phyloP scores from a whole-genome alignment of 2,888 invertebrate species.

The Eudiplozoon nipponicum region DNA sequence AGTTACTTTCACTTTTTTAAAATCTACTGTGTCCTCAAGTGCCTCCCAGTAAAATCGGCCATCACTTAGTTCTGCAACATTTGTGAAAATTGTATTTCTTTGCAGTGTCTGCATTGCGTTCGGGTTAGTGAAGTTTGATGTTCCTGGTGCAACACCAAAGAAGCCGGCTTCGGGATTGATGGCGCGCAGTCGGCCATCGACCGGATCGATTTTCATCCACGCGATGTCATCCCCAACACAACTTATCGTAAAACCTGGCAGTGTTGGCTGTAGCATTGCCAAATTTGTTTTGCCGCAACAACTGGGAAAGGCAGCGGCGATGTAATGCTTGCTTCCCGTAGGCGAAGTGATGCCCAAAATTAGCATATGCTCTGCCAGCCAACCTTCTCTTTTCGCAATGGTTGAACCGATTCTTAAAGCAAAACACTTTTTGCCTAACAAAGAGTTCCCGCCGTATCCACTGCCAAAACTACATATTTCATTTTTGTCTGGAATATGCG shows the following conservation, averaged over 20 bases:
- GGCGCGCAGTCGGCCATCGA: constrained; percentile 19
- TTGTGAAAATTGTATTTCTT: constrained; percentile 20
- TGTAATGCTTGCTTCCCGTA: constrained; percentile 19
- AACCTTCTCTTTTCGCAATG: constrained; percentile 20
- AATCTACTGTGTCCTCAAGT: constrained; percentile 18
- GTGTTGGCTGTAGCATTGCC: constrained; percentile 19
- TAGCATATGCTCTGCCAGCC: constrained; percentile 21
- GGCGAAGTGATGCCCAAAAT: constrained; percentile 20
- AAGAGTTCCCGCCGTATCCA: constrained; percentile 20
- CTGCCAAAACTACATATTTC: constrained; percentile 19
- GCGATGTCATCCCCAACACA: constrained; percentile 20
- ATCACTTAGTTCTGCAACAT: constrained; percentile 19
- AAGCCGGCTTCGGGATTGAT: constrained; percentile 21
- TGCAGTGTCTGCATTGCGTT: constrained; percentile 19
- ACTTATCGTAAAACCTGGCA: constrained; percentile 19
- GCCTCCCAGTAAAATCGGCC: constrained; percentile 21
- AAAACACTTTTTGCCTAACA: constrained; percentile 21
- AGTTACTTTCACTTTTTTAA: constrained; percentile 10
- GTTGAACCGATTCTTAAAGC: constrained; percentile 19
- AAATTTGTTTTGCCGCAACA: constrained; percentile 21
- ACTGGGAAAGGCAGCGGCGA: constrained; percentile 20
- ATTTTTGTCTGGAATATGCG: constrained; percentile 19
- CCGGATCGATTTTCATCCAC: constrained; percentile 20
- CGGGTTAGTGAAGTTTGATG: constrained; percentile 18
- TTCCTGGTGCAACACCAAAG: constrained; percentile 20